Evolutionary conservation across 2,888 invertebrate genomes (phyloP), one percentile per base, ranked within the genome.

Genomic region (Rhagonycha lutea): DNA sequence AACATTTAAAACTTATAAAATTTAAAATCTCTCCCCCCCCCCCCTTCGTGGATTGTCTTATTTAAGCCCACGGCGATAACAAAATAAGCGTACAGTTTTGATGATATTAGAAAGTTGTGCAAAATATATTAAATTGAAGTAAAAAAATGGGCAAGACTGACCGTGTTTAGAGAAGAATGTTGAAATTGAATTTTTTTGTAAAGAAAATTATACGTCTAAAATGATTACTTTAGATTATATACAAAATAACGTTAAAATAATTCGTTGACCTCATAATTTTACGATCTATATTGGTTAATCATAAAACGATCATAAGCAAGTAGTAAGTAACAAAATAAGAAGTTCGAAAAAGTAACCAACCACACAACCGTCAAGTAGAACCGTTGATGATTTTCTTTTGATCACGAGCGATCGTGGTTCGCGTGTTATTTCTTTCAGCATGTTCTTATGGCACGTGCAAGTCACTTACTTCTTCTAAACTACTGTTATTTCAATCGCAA

Each of bases 321-420:
- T 23, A n/a, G 23, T 24, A 24, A 65, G 47, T n/a, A n/a, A n/a
- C 47, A 70, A 61, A 73, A 73, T 69, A 47, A 71, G 71, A 18
- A 32, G 69, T 60, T 62, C 79, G 78, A 77, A 80, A 80, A 80
- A 79, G 80, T 75, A 81, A 82, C 79, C 80, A 72, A 81, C 80
- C 79, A 73, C 79, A 75, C 79, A 83, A 77, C 74, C 79, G 80
- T 77, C 70, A 47, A 74, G 60, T 67, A 74, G 70, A 74, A 77
- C 76, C 74, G 74, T 68, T 61, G 77, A 77, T 74, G 77, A 77
- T 77, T 74, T 74, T 70, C 73, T 78, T 69, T 80, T 80, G 79
- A 79, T 84, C 84, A 85, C 84, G 84, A 84, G 82, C 81, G 80
- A 82, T 83, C 84, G 83, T 85, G 84, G 83, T 83, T 84, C 82